Evolutionary conservation across 2,888 invertebrate species (phyloP), one percentile per base, ranked within the genome.

Genomic region (Dioctria linearis): DNA sequence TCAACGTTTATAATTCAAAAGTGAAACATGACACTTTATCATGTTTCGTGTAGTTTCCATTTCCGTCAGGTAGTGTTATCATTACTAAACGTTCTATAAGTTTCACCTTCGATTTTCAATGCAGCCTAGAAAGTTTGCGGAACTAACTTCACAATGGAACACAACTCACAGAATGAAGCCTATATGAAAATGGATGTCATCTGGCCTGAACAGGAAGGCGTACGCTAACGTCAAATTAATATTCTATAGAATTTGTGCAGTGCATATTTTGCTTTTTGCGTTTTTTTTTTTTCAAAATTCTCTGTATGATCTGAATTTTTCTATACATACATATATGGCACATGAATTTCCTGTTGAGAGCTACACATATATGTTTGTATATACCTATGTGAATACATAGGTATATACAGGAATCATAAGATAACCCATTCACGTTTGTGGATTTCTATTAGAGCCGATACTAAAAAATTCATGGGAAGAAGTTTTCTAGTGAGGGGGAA

Each of bases 371-470:
- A 46, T 42, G 67, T 43, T 46, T 43, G 67, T 67, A 43, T 43
- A 67, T 5, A 6, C 8, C 8, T 46, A 46, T 46, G 2, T 46
- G 2, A 2, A 46, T 46, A 6, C 2, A 6, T 46, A 6, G 46
- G 5, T 8, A 5, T 2, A 8, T 46, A 67, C 25, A 37, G 71
- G 71, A 54, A 71, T 51, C 25, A 25, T 54, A 71, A 71, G 49
- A 39, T 51, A 71, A 71, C 54, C 39, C 71, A 54, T 71, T 71
- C 54, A 71, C 71, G 71, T 71, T 51, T 51, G 71, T 71, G 71
- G 71, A 71, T 71, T 71, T 51, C 71, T 51, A 71, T 71, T 71
- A 71, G 51, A 71, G 46, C 43, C 3, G 11, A 37, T 49, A 25
- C 39, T 71, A 39, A 71, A 71, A 71, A 51, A 71, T 71, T 71